Percentiles rank a stretch among this genome's conserved stretches.
phyloP scores from a whole-genome alignment of 2,888 invertebrate species.

The Thera britannica region DNA sequence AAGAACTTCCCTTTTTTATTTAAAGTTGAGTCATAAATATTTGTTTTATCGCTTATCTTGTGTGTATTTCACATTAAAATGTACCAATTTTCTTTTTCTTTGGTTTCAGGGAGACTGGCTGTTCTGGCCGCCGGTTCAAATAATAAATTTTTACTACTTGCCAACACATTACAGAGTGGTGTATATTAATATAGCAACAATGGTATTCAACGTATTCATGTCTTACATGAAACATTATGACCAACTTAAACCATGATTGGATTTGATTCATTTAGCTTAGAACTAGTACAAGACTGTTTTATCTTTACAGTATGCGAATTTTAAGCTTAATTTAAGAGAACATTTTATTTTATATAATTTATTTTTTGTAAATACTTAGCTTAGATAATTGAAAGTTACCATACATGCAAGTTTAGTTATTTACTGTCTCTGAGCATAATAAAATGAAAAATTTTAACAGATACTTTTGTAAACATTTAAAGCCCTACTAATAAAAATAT shows the following conservation, averaged over 20 bases:
- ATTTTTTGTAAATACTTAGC: constrained; percentile 11
- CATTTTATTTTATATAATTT: constrained; percentile 25
- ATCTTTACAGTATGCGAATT: constrained; percentile 17
- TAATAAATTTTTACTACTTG: constrained; percentile 94
- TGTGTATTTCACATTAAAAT: background rate
- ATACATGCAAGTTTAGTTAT: background rate
- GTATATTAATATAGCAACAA: constrained; percentile 93
- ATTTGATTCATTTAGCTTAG: constrained; percentile 4
- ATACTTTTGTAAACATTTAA: background rate
- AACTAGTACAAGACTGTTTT: constrained; percentile 1
- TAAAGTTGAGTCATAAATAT: too few relatives aligned
- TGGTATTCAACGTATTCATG: constrained; percentile 94
- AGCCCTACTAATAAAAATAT: too few relatives aligned
- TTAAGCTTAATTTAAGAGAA: constrained; percentile 25
- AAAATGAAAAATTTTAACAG: background rate
- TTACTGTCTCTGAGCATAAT: constrained; percentile 6
- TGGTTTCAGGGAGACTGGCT: constrained; percentile 92
- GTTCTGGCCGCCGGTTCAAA: constrained; percentile 96
- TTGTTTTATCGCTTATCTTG: background rate
- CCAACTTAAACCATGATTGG: constrained; percentile 42
- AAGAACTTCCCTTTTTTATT: too few relatives aligned
- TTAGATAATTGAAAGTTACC: constrained; percentile 6
- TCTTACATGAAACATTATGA: constrained; percentile 93
- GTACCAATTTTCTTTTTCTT: background rate
- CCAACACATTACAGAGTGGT: constrained; percentile 93